These are phyloP conservation scores for Allygus modestus DNA, from an alignment of 2,888 invertebrate species.

Conservation along the genomic window DNA sequence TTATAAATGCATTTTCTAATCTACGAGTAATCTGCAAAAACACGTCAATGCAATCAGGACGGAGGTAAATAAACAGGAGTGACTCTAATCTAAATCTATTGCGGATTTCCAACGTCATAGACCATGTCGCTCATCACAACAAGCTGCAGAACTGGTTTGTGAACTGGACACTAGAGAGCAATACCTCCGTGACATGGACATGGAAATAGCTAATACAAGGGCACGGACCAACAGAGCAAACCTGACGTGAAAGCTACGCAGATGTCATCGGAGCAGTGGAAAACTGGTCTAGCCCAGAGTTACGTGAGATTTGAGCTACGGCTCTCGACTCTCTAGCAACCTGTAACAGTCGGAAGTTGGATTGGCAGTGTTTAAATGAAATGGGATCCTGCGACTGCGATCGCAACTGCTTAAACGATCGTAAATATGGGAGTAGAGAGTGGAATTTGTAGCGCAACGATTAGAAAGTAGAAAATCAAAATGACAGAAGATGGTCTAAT, in stretches of 20 bases:
- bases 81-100: background rate
- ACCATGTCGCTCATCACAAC: background rate
- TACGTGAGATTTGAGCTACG: background rate
- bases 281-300: background rate
- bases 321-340: background rate
- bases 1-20: too few relatives aligned
- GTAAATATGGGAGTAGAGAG: too few relatives aligned
- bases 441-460: too few relatives aligned
- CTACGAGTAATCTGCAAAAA: too few relatives aligned
- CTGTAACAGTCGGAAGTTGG: background rate
- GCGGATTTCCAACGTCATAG: background rate
- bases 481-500: too few relatives aligned
- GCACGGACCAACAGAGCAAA: background rate
- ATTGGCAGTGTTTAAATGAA: background rate
- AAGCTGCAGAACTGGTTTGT: background rate
- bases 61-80: background rate
- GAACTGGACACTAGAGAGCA: slow-evolving; percentile 6
- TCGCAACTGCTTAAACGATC: too few relatives aligned
- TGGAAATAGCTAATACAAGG: background rate
- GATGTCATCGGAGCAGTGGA: slow-evolving; percentile 9
- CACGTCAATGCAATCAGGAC: too few relatives aligned
- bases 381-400: too few relatives aligned
- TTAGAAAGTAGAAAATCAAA: too few relatives aligned
- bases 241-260: slow-evolving; percentile 6
- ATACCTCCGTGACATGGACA: too few relatives aligned